Base-by-base conservation (phyloP, 2,113 vertebrate genomes). In the Grus americana region DNA sequence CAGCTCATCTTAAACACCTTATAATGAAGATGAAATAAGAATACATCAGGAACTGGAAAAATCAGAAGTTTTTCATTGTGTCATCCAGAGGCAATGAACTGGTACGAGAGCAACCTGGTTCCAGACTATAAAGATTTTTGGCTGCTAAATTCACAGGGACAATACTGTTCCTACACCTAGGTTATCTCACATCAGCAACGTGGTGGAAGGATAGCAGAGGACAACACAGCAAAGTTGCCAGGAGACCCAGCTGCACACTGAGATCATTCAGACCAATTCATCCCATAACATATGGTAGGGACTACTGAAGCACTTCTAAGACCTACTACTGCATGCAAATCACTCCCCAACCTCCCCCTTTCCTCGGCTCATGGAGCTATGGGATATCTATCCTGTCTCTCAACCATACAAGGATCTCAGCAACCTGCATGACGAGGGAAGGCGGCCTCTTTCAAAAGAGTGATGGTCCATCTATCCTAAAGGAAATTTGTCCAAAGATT, bases 231-330 rank as follows among this genome's bases (percentile, higher is more conserved):
- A 8, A n/a, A 79, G 29, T 0, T 30, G 29, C 32, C 5, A 10
- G 0, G 3, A 89, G 30, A 55, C 6, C 7, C 50, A 47, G n/a
- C n/a, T n/a, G n/a, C n/a, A n/a, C n/a, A n/a, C n/a, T 8, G 30
- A 40, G 21, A 83, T 36, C 9, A 6, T 29, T 52, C 47, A 67
- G 21, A 30, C 16, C 30, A 55, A 26, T 14, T 47, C 27, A 49
- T 7, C 21, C 38, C 11, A 2, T n/a, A 86, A 62, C 27, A 27
- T 0, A 52, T 0, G 6, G 8, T 0, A 72, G 44, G 20, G 23
- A 72, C 27, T 40, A 26, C 52, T 24, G 46, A 76, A 66, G 50
- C 11, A 59, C 11, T 72, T n/a, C 12, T 22, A 0, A 4, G 5
- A 58, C n/a, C n/a, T 27, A 8, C 40, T 63, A 8, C 40, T 63